Evolutionary conservation across 1,140 invertebrate genomes (phyloP).

Genomic region (Drosophila micromelanica): DNA sequence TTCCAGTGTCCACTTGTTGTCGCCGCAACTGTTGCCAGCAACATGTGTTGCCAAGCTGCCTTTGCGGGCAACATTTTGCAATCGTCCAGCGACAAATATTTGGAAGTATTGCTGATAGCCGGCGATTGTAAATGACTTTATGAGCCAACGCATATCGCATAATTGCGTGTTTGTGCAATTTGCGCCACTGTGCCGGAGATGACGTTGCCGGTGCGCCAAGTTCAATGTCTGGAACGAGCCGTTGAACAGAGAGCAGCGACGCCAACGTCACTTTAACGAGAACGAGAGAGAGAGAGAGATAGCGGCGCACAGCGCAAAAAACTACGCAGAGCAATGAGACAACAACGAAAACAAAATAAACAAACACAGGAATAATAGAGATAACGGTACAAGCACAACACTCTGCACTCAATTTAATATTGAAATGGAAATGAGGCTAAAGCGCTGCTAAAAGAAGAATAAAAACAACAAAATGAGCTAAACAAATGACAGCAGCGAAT

Average conservation of each 20-base stretch:
- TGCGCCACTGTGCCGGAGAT: constrained; percentile 61
- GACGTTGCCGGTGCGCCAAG: constrained; percentile 51
- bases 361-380: constrained; percentile 26
- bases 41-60: constrained; percentile 69
- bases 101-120: constrained; percentile 37
- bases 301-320: constrained; percentile 1
- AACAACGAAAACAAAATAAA: constrained; percentile 42
- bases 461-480: background rate
- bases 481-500: background rate
- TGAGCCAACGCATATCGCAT: constrained; percentile 14
- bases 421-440: constrained; percentile 35
- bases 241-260: constrained; percentile 7
- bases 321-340: constrained; percentile 7
- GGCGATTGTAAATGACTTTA: constrained; percentile 41
- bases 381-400: constrained; percentile 40
- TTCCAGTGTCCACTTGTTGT: constrained; percentile 76
- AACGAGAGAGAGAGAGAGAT: constrained; percentile 9
- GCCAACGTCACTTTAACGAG: constrained; percentile 8
- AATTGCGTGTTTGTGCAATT: constrained; percentile 24
- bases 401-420: constrained; percentile 22
- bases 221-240: constrained; percentile 68
- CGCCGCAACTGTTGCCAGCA: constrained; percentile 46
- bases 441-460: constrained; percentile 12
- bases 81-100: constrained; percentile 62
- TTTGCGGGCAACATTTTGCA: constrained; percentile 72